phyloP scores from a whole-genome alignment of 2,888 invertebrate species.

The Pristionchus japonicus region DNA sequence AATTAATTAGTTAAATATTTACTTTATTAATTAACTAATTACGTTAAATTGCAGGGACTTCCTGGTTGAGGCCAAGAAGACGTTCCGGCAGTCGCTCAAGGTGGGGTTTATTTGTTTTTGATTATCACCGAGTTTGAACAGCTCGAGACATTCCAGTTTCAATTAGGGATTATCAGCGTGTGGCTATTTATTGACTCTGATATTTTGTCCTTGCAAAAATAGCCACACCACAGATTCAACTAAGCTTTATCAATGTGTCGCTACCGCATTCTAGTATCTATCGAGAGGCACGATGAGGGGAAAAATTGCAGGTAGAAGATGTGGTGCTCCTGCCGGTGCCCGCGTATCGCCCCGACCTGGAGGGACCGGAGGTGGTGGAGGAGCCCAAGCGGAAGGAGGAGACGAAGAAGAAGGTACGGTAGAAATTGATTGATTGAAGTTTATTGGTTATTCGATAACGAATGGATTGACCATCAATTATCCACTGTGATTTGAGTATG shows the following conservation, averaged over 20 bases:
- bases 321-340: slow-evolving; percentile 37
- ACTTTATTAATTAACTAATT: background rate
- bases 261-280: too few relatives aligned
- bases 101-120: background rate
- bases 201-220: too few relatives aligned
- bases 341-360: slow-evolving; percentile 35
- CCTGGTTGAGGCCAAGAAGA: background rate
- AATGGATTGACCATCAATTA: background rate
- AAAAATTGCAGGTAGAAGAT: background rate
- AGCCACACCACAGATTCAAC: too few relatives aligned
- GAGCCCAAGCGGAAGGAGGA: slow-evolving; percentile 14
- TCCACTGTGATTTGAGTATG: too few relatives aligned
- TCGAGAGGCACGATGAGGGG: too few relatives aligned
- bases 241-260: too few relatives aligned
- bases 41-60: background rate
- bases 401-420: background rate
- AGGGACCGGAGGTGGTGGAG: background rate
- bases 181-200: too few relatives aligned
- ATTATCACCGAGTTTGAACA: too few relatives aligned
- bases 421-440: background rate
- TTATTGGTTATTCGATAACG: background rate
- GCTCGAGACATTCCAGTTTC: too few relatives aligned
- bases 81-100: slow-evolving; percentile 27
- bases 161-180: too few relatives aligned
- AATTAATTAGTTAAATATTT: background rate